phyloP scores from a whole-genome alignment of 2,888 invertebrate genomes.

The Chrysomela aeneicollis region DNA sequence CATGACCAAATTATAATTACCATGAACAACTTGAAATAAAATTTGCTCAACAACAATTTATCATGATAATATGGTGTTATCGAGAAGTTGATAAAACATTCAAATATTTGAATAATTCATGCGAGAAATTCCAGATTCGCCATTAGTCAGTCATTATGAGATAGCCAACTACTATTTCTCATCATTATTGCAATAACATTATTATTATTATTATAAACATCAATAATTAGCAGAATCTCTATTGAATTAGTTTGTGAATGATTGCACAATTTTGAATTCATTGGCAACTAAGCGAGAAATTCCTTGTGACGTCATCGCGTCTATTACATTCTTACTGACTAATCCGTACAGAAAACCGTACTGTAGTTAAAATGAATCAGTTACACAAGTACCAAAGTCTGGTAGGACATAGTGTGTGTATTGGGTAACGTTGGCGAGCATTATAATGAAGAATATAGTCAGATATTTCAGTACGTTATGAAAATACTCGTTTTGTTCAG shows the following conservation, averaged over 20 bases:
- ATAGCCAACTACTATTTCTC: neutral
- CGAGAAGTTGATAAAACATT: neutral
- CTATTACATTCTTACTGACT: constrained; percentile 18
- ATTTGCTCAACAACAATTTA: neutral
- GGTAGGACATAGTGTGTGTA: neutral
- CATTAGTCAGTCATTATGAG: neutral
- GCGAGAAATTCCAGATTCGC: neutral
- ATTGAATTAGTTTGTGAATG: neutral
- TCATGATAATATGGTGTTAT: neutral
- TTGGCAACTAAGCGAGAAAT: constrained; percentile 3
- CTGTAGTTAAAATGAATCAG: neutral
- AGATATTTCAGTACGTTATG: too few relatives aligned
- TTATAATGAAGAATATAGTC: neutral
- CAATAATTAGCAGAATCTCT: neutral
- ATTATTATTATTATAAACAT: neutral
- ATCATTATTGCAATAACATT: neutral
- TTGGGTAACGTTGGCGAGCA: neutral
- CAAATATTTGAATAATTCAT: neutral
- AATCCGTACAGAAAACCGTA: constrained; percentile 10
- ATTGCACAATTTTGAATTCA: neutral
- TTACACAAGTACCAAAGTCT: neutral
- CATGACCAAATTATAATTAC: neutral
- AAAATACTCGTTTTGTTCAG: too few relatives aligned
- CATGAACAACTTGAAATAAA: neutral
- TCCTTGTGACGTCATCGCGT: constrained; percentile 1